A percentile compares a stretch with the other conserved stretches of the same genome.
These are phyloP conservation scores for Cyprinodon variegatus DNA, from an alignment of 2,113 vertebrate species.

Conservation along the genomic window DNA sequence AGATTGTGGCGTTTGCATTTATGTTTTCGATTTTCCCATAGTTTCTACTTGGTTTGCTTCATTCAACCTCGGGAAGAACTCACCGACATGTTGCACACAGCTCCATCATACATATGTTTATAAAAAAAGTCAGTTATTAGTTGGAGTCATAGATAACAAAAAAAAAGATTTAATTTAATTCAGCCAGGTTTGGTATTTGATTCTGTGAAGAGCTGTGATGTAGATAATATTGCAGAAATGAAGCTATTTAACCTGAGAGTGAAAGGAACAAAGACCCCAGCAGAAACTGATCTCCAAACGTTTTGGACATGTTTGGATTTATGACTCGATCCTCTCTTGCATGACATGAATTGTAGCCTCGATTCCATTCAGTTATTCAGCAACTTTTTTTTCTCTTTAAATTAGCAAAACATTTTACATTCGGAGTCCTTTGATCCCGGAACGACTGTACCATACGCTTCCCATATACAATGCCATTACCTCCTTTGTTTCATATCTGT, in stretches of 20 bases:
- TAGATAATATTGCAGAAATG: not conserved
- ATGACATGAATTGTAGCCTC: not conserved
- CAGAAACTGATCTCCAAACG: not conserved
- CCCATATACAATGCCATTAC: slow-evolving; percentile 37
- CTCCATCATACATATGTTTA: not conserved
- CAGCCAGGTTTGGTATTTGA: too few species aligned
- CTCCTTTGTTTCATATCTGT: slow-evolving; percentile 59
- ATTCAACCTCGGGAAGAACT: too few species aligned
- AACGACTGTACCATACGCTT: slow-evolving; percentile 17
- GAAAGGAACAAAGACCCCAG: not conserved
- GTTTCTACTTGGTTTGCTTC: too few species aligned
- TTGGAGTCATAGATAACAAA: not conserved
- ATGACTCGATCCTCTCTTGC: not conserved
- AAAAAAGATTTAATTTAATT: not conserved
- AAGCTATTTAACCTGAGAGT: not conserved
- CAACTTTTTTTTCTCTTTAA: slow-evolving; percentile 13
- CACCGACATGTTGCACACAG: not conserved
- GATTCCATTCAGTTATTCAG: slow-evolving; percentile 2
- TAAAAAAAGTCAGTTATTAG: not conserved
- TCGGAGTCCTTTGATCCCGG: slow-evolving; percentile 42
- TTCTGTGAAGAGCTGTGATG: not conserved
- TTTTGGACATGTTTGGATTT: not conserved
- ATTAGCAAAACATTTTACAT: slow-evolving; percentile 11
- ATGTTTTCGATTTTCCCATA: too few species aligned
- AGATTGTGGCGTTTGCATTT: too few species aligned